Conservation (phyloP, 2,797 vertebrate species). For the Xyrichtys novacula region DNA sequence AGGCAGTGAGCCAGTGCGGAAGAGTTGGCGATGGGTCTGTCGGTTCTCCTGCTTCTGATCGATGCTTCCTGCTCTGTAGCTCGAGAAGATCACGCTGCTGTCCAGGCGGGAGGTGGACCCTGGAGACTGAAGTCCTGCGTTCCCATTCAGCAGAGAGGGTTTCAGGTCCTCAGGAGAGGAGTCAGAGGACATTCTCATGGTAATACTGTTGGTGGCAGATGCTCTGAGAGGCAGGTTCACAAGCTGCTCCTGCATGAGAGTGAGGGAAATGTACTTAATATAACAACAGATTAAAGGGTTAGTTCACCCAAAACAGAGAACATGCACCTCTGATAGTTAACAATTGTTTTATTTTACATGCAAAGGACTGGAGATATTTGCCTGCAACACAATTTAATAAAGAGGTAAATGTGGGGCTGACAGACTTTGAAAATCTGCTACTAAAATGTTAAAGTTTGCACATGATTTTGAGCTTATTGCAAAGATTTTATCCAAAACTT, state of each 20-base stretch:
- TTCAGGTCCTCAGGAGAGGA: constrained; percentile 70
- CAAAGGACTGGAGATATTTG: too few relatives aligned
- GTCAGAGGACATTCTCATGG: constrained; percentile 65
- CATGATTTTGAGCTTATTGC: neutral
- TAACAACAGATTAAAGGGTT: neutral
- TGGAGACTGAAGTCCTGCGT: constrained; percentile 15
- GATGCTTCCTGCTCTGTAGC: constrained; percentile 57
- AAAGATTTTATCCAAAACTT: neutral
- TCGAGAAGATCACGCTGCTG: constrained; percentile 89
- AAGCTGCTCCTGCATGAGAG: constrained; percentile 34
- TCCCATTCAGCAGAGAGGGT: constrained; percentile 67
- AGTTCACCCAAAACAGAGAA: neutral
- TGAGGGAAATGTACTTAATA: neutral
- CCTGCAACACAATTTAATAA: too few relatives aligned
- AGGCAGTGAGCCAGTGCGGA: constrained; percentile 69
- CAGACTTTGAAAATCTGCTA: neutral
- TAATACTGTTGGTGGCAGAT: constrained; percentile 53
- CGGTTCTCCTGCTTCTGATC: constrained; percentile 67
- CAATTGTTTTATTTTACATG: too few relatives aligned
- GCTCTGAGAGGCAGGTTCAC: constrained; percentile 53
- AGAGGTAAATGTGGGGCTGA: neutral
- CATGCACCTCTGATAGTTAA: neutral
- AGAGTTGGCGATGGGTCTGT: constrained; percentile 14
- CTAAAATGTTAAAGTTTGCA: neutral
- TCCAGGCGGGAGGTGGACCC: constrained; percentile 87